Conservation (phyloP, 2,888 invertebrate species). For the Nymphalis urticae region DNA sequence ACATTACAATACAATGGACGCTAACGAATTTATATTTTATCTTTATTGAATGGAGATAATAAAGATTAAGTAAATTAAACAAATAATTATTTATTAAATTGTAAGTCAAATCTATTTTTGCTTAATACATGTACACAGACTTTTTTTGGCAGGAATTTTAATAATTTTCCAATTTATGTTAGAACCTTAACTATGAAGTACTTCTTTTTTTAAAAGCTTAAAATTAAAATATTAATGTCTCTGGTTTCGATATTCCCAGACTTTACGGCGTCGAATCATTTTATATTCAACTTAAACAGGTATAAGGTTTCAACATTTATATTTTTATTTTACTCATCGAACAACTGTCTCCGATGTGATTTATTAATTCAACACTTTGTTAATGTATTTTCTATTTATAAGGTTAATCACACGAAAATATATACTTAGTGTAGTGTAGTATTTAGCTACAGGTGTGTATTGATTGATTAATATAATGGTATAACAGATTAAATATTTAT, state of each 20-base stretch:
- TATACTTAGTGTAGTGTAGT: neutral
- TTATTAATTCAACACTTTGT: conserved; percentile 18
- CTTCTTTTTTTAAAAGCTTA: too few relatives aligned
- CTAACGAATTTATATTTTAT: conserved; percentile 40
- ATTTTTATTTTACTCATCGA: conserved; percentile 17
- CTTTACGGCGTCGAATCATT: conserved; percentile 53
- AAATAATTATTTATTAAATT: too few relatives aligned
- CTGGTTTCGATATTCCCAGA: conserved; percentile 43
- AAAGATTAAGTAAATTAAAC: too few relatives aligned
- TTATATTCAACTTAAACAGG: conserved; percentile 14
- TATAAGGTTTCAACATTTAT: conserved; percentile 23
- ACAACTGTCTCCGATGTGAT: conserved; percentile 13
- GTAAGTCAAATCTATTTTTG: too few relatives aligned
- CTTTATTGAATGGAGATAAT: conserved; percentile 58
- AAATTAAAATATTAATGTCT: neutral
- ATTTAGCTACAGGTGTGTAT: neutral
- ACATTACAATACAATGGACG: conserved; percentile 69
- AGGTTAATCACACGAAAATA: conserved; percentile 28
- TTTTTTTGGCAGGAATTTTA: too few relatives aligned
- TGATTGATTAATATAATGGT: too few relatives aligned
- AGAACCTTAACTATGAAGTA: too few relatives aligned
- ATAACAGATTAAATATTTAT: too few relatives aligned
- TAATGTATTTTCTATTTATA: conserved; percentile 24
- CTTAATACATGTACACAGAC: too few relatives aligned
- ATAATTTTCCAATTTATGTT: too few relatives aligned